Evolutionary conservation across 2,113 vertebrate genomes (phyloP), one percentile per base, ranked within the genome.

Genomic region (Epinephelus moara): DNA sequence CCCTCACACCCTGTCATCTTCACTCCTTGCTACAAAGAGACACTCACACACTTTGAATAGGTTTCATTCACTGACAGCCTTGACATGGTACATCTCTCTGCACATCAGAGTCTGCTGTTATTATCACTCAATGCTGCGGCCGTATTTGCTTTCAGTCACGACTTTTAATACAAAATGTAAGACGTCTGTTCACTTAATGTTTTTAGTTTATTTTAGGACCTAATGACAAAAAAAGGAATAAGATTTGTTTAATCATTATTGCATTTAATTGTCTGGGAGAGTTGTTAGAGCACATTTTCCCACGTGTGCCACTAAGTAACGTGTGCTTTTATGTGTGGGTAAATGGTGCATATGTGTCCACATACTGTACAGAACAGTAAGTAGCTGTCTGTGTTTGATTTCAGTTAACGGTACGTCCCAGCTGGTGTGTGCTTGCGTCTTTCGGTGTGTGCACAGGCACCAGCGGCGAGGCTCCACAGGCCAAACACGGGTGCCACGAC

Each of bases 1-100:
- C 94, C 93, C 92, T 94, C 73, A 23, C 90, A 92, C 74, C 73
- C 88, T 81, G 91, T 91, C 89, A 91, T 92, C 91, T 66, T 88
- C 77, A 83, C 62, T 76, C 56, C 52, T 66, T 52, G 21, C 89
- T 62, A 81, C 82, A 90, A 85, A 85, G 79, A 79, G 37, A 76
- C 74, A 52, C 77, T 60, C 82, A 63, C 72, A 71, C 52, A 47
- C 75, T 88, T 68, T 81, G 62, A 70, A 40, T 71, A 45, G 62
- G 55, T 70, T 70, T 61, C 30, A 70, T 76, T 74, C 78, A 73
- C 19, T 82, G 82, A 90, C 75, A 86, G 81, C 76, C 60, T 75
- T 66, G 66, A 74, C 37, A 27, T 27, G 37, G 60, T 66, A 52
- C 68, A 81, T 61, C 73, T 84, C 61, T 85, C 59, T 62, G 52